These are phyloP conservation scores for Pithys albifrons DNA, from an alignment of 2,113 vertebrate species.

Conservation along the genomic window DNA sequence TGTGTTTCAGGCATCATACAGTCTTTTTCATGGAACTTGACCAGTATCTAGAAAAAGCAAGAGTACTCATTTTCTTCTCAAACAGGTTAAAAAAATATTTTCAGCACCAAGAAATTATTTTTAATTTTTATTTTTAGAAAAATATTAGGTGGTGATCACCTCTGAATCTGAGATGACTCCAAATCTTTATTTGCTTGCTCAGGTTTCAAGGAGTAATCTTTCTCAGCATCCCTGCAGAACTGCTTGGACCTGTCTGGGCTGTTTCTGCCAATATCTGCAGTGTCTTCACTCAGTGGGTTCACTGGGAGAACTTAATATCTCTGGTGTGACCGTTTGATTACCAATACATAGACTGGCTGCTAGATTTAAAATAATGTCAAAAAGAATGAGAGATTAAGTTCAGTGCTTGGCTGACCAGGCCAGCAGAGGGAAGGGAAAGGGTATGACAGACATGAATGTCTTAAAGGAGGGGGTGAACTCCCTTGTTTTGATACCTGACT, in stretches of 20 bases:
- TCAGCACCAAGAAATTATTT: background rate
- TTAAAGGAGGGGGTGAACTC: background rate
- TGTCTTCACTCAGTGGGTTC: background rate
- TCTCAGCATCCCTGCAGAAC: background rate
- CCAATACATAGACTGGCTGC: background rate
- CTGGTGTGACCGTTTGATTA: background rate
- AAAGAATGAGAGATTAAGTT: background rate
- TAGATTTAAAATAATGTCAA: background rate
- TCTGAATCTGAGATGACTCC: background rate
- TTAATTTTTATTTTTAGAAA: background rate
- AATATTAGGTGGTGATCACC: background rate
- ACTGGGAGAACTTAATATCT: background rate
- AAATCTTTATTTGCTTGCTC: background rate
- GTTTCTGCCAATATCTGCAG: background rate
- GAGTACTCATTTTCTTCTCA: background rate
- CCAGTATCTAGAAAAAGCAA: background rate
- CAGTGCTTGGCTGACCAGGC: background rate
- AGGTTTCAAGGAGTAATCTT: background rate
- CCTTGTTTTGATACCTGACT: background rate
- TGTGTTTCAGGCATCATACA: background rate
- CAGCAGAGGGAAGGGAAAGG: background rate
- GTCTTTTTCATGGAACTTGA: background rate
- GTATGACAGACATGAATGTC: background rate
- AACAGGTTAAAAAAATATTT: background rate
- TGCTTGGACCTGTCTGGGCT: background rate